Evolutionary conservation across 2,797 vertebrate genomes (phyloP).

Genomic region (Xenopus petersii): DNA sequence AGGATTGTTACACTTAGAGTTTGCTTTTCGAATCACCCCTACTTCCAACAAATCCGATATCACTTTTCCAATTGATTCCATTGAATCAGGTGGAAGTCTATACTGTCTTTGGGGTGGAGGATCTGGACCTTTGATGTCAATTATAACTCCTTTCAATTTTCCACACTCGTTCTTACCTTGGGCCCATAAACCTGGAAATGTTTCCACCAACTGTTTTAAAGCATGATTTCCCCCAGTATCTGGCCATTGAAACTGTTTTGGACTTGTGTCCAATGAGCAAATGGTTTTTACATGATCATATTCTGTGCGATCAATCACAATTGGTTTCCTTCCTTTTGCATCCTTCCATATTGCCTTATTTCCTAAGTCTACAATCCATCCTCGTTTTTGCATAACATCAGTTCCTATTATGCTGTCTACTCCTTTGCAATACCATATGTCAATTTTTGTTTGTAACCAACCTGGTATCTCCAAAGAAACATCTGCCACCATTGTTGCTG

Average conservation of each 20-base stretch:
- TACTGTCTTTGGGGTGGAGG: conserved; percentile 1
- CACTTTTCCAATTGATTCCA: background rate
- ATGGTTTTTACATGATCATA: background rate
- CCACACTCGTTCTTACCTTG: background rate
- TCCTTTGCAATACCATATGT: background rate
- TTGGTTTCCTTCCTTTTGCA: background rate
- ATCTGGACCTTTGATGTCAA: background rate
- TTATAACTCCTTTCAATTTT: background rate
- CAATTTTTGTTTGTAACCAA: background rate
- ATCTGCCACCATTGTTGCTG: background rate
- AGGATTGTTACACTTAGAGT: background rate
- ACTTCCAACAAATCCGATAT: background rate
- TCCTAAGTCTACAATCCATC: background rate
- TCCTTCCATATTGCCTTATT: background rate
- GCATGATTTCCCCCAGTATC: background rate
- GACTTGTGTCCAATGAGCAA: background rate
- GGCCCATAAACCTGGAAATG: background rate
- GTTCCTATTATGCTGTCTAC: background rate
- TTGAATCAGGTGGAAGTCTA: background rate
- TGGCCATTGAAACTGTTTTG: background rate
- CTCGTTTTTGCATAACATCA: background rate
- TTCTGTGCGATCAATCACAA: background rate
- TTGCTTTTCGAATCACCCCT: background rate
- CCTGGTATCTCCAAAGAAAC: background rate
- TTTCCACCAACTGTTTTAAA: background rate